Evolutionary conservation across 2,797 vertebrate species (phyloP).

Genomic region (Pseudochirops corinnae): DNA sequence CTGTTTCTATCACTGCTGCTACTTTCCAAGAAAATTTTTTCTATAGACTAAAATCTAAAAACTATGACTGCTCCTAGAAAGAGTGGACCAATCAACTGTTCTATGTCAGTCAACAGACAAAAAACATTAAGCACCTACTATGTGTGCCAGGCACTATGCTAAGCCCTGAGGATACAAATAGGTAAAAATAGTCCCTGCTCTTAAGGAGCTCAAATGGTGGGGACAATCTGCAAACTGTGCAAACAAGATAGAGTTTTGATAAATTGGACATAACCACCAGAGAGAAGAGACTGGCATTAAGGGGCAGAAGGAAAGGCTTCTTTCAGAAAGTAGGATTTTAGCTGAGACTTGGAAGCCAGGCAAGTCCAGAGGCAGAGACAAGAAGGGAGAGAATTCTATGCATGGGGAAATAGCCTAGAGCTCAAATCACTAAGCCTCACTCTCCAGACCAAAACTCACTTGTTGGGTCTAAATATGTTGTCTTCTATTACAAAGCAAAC

Average conservation of each 20-base stretch:
- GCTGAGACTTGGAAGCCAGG: neutral
- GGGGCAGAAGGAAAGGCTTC: neutral
- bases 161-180: neutral
- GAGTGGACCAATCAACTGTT: neutral
- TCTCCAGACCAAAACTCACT: neutral
- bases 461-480: neutral
- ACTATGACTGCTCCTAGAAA: slow-evolving; percentile 18
- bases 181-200: neutral
- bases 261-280: neutral
- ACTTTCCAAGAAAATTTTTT: slow-evolving; percentile 52
- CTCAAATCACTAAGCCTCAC: neutral
- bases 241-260: neutral
- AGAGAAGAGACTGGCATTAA: neutral
- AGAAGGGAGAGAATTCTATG: neutral
- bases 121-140: neutral
- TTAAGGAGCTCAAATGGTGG: neutral
- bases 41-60: slow-evolving; percentile 26
- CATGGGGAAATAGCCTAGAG: neutral
- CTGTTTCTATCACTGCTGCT: neutral
- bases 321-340: neutral
- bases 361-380: neutral
- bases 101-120: neutral
- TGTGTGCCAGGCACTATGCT: neutral
- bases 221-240: neutral
- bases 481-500: neutral